phyloP scores from a whole-genome alignment of 2,113 vertebrate species.

The Cygnus buccinator region DNA sequence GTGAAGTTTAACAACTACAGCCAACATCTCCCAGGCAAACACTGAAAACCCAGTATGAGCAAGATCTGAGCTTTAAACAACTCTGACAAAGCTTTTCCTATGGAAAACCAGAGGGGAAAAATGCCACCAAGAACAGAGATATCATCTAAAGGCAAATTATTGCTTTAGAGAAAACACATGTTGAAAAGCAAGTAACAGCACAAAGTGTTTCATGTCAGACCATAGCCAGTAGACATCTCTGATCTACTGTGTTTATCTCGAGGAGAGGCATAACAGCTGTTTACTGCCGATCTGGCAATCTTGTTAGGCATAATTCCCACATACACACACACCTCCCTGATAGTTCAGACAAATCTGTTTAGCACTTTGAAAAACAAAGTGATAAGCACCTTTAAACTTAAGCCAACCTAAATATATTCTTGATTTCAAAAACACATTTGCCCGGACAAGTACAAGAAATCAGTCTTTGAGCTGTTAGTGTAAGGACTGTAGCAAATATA shows the following conservation, averaged over 20 bases:
- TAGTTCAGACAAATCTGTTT: constrained; percentile 26
- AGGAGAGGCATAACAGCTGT: background rate
- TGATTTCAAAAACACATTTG: constrained; percentile 3
- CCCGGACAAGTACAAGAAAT: constrained; percentile 1
- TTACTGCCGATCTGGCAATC: background rate
- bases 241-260: background rate
- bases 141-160: background rate
- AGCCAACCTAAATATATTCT: constrained; percentile 24
- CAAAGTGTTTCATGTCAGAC: background rate
- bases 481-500: background rate
- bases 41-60: background rate
- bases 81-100: background rate
- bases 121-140: background rate
- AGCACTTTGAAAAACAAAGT: constrained; percentile 20
- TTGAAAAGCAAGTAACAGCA: background rate
- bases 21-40: background rate
- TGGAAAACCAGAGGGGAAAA: background rate
- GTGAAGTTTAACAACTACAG: background rate
- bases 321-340: background rate
- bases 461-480: background rate
- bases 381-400: constrained; percentile 1
- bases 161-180: background rate
- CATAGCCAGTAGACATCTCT: background rate
- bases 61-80: background rate
- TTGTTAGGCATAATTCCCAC: background rate